Evolutionary conservation across 2,797 vertebrate genomes (phyloP).

Genomic region (Paramormyrops hopkinsi): DNA sequence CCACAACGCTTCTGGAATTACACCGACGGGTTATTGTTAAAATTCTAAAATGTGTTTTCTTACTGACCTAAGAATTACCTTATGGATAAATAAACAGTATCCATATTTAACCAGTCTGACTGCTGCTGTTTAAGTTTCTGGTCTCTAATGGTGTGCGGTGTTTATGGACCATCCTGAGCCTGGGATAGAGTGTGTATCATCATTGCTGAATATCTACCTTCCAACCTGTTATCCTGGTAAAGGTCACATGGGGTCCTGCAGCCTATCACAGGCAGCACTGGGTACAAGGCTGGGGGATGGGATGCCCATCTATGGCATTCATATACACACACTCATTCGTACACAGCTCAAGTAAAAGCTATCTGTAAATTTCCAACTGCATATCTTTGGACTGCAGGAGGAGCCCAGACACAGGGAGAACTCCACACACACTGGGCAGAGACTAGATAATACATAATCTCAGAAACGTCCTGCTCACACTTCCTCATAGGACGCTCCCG

Average conservation of each 20-base stretch:
- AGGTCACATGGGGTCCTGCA: background rate
- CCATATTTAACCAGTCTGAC: background rate
- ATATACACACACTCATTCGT: background rate
- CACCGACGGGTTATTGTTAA: background rate
- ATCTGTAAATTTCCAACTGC: background rate
- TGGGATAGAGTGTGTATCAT: background rate
- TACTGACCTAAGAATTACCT: background rate
- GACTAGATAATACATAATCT: background rate
- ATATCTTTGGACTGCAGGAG: background rate
- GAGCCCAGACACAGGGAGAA: background rate
- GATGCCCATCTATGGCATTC: background rate
- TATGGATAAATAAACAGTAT: background rate
- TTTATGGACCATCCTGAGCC: too few relatives aligned
- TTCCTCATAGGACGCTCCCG: background rate
- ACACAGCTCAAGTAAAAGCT: background rate
- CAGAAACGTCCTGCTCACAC: background rate
- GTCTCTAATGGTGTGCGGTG: background rate
- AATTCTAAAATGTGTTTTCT: background rate
- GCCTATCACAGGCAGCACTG: background rate
- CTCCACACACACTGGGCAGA: background rate
- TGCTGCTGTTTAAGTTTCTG: background rate
- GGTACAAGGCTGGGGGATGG: background rate
- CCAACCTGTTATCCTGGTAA: background rate
- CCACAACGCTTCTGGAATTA: background rate
- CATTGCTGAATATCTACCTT: background rate